Percentiles rank a stretch among this genome's conserved stretches.
phyloP scores from a whole-genome alignment of 1,140 invertebrate species.

The Hetaerina americana region DNA sequence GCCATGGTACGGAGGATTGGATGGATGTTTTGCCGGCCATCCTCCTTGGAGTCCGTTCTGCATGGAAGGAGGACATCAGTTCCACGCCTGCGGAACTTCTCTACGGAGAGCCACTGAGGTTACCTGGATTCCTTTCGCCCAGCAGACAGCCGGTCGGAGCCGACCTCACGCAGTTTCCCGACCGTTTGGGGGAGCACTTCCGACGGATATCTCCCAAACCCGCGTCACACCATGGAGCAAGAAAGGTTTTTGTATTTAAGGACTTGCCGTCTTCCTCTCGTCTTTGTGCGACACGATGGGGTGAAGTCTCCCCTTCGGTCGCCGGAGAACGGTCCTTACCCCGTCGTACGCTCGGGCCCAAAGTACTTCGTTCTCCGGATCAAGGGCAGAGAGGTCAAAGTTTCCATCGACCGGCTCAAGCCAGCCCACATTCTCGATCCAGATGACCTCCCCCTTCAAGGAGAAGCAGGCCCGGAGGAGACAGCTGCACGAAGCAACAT shows the following conservation, averaged over 20 bases:
- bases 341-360: constrained; percentile 10
- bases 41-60: constrained; percentile 18
- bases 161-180: too few species aligned
- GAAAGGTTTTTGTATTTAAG: constrained; percentile 15
- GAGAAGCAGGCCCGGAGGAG: too few species aligned
- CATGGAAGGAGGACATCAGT: constrained; percentile 17
- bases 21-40: constrained; percentile 9
- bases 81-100: constrained; percentile 20
- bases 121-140: constrained; percentile 19
- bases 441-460: too few species aligned
- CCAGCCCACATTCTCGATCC: too few species aligned
- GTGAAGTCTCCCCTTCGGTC: constrained; percentile 4
- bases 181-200: too few species aligned
- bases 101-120: constrained; percentile 16
- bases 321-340: constrained; percentile 16
- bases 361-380: constrained; percentile 13
- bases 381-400: not conserved
- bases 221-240: constrained; percentile 7
- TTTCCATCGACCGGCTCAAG: constrained; percentile 17
- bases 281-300: constrained; percentile 18
- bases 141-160: not conserved
- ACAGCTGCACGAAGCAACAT: too few species aligned
- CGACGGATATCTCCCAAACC: not conserved
- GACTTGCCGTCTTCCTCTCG: constrained; percentile 16
- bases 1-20: constrained; percentile 12